Conservation (phyloP, 2,888 invertebrate genomes). For the Gryllus longicercus region DNA sequence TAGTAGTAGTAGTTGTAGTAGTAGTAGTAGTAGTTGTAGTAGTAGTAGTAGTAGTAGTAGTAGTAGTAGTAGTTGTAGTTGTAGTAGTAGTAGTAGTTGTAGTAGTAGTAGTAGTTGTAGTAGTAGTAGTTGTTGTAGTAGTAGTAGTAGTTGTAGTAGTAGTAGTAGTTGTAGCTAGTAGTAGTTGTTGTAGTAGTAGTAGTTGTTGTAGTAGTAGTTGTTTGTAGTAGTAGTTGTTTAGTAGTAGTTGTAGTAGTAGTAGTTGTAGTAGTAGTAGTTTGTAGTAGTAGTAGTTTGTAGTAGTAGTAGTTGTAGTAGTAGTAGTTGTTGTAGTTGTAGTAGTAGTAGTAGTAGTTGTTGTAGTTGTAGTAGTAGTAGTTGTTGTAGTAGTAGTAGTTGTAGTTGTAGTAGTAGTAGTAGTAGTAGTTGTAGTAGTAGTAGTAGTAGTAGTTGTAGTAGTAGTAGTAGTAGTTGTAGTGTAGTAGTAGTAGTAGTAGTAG, state of each 20-base stretch:
- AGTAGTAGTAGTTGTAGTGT: not conserved
- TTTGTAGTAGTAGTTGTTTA: not conserved
- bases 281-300: not conserved
- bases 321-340: not conserved
- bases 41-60: not conserved
- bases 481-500: not conserved
- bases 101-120: not conserved
- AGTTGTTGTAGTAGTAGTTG: not conserved
- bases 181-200: not conserved
- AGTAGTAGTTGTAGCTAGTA: not conserved
- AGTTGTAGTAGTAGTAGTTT: not conserved
- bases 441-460: not conserved
- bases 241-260: not conserved
- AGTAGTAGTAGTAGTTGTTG: no score
- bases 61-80: not conserved
- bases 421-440: not conserved
- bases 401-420: not conserved
- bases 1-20: not conserved
- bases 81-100: no score
- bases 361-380: no score
- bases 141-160: not conserved
- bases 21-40: not conserved
- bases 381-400: no score
- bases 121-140: not conserved
- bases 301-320: not conserved